These are phyloP conservation scores for Xenops minutus DNA, from an alignment of 2,797 vertebrate genomes.

Conservation along the genomic window DNA sequence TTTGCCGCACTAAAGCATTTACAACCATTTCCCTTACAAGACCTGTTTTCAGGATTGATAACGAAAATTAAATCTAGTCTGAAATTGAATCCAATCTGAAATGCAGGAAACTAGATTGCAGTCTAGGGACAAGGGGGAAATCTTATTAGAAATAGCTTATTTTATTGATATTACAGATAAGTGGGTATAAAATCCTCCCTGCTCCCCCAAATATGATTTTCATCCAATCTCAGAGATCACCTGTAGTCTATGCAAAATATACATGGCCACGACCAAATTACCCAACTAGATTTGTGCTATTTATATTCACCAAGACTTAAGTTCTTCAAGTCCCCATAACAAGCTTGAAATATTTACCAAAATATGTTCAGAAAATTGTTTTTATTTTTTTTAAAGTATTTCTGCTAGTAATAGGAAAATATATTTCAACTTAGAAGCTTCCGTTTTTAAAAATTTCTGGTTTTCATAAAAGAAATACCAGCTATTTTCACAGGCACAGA, in stretches of 20 bases:
- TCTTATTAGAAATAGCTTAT: slow-evolving; percentile 7
- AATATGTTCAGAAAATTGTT: neutral
- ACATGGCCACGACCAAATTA: neutral
- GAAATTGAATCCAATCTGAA: slow-evolving; percentile 22
- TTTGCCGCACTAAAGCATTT: neutral
- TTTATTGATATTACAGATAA: neutral
- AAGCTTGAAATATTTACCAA: neutral
- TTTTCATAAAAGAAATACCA: neutral
- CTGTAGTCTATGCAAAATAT: neutral
- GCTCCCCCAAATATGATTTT: neutral
- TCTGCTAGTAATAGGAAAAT: neutral
- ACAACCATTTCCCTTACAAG: neutral
- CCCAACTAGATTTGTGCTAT: neutral
- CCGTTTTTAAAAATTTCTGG: fast-evolving
- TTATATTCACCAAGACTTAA: neutral
- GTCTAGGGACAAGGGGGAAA: slow-evolving; percentile 11
- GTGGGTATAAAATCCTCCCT: neutral
- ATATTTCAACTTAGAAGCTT: neutral
- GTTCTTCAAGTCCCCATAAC: neutral
- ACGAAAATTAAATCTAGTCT: slow-evolving; percentile 18
- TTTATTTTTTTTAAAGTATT: neutral
- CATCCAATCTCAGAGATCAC: neutral
- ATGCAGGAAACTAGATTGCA: neutral
- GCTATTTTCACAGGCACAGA: neutral
- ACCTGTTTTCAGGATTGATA: neutral